Base-by-base conservation (phyloP, 2,113 vertebrate genomes). In the Antennarius striatus region DNA sequence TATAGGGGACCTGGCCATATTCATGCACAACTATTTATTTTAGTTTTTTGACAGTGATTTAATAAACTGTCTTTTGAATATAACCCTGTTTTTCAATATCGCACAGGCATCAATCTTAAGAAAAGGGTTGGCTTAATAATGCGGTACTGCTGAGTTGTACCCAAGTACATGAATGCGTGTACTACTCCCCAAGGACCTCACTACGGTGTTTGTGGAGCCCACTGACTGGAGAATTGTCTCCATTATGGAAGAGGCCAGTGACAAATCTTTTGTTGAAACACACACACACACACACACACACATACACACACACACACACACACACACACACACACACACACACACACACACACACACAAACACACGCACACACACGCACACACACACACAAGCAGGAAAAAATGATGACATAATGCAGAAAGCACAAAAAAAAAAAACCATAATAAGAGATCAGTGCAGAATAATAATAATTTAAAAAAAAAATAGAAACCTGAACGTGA, bases 21-120 rank as follows among this genome's bases (percentile, higher is more conserved):
- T 61, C 29, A 53, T 53, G 4, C 36, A 56, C 73, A 17, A 64
- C 63, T 64, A 69, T 36, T 47, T 14, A 43, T n/a, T 68, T n/a
- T 22, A 45, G 28, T 17, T 55, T 22, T 56, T 6, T 50, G 13
- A 14, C 36, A 4, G 10, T 14, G 4, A 6, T 47, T 53, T 51
- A n/a, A 28, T 47, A 28, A 53, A 73, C 63, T 45, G 50, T 22
- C 9, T 15, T 28, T 1, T 55, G 52, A 55, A 72, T 56, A 45
- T 40, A 40, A 42, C 46, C 29, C 29, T 15, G 2, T 4, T 1
- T 36, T 62, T 60, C n/a, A 54, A 10, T 63, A 50, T 55, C 64
- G 9, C 16, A 47, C 11, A 22, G 4, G 10, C 1, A 14, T 62
- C 10, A 53, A 3, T 54, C 16, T 63, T n/a, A 57, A 58, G 14